Evolutionary conservation across 2,888 invertebrate genomes (phyloP).

Genomic region (Cecidostiba fungosa): DNA sequence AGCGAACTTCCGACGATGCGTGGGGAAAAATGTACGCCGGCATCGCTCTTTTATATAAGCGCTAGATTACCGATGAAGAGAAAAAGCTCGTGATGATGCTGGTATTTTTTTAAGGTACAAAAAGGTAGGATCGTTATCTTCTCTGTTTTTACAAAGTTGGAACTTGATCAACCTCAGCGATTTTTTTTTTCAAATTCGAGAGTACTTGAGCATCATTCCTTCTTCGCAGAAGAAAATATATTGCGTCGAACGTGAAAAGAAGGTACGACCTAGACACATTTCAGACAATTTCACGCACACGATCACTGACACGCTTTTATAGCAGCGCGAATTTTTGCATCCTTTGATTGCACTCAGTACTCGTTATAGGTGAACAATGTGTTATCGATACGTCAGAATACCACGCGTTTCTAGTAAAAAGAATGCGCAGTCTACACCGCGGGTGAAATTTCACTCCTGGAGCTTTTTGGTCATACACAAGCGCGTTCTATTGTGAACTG

Average conservation of each 20-base stretch:
- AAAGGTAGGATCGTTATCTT: not conserved
- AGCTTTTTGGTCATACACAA: not conserved
- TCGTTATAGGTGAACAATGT: not conserved
- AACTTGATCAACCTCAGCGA: not conserved
- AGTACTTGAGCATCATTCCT: not conserved
- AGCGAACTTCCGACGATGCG: not conserved
- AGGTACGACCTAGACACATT: not conserved
- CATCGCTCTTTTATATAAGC: slow-evolving; percentile 7
- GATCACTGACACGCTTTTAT: not conserved
- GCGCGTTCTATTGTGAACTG: not conserved
- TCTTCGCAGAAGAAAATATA: slow-evolving; percentile 2
- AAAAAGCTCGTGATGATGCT: slow-evolving; percentile 14
- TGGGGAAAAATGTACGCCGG: not conserved
- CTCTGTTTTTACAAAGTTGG: not conserved
- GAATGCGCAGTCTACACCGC: not conserved
- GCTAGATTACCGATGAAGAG: slow-evolving; percentile 13
- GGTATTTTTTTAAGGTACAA: slow-evolving; percentile 33
- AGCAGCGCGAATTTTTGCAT: not conserved
- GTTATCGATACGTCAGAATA: not conserved
- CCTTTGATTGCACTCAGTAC: not conserved
- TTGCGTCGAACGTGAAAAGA: not conserved
- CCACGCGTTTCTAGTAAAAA: not conserved
- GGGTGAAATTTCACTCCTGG: not conserved
- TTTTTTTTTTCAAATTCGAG: not conserved
- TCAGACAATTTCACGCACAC: not conserved